Base-by-base conservation (phyloP, 2,888 invertebrate genomes). In the Aethes cnicana region DNA sequence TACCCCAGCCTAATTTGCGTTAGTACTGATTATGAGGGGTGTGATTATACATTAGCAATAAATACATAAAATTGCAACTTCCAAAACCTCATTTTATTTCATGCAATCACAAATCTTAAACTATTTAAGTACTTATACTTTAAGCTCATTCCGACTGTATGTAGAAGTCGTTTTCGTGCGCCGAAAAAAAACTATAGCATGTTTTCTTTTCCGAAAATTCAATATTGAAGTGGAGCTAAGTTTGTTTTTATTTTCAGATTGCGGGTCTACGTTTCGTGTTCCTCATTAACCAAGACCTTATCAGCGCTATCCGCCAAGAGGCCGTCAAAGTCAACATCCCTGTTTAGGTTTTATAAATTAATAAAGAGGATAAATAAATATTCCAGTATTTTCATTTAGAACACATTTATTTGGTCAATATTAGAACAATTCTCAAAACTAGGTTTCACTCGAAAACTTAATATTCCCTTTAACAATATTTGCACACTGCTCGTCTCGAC, bases 181-280 rank as follows among this genome's bases (percentile, higher is more conserved):
- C n/a, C n/a, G n/a, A n/a, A n/a, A n/a, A n/a, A n/a, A n/a, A n/a
- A n/a, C n/a, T n/a, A n/a, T n/a, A n/a, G n/a, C n/a, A n/a, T n/a
- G n/a, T n/a, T n/a, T n/a, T n/a, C n/a, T n/a, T n/a, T n/a, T n/a
- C n/a, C n/a, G n/a, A n/a, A n/a, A n/a, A n/a, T n/a, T n/a, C n/a
- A n/a, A n/a, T n/a, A n/a, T 16, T 7, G 4, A 16, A 14, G 4
- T 9, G 41, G 42, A 54, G 52, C 55, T 59, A 41, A 43, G 59
- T 53, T 49, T 56, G 62, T 54, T 63, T 37, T 50, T n/a, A n/a
- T n/a, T 84, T 84, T 62, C 90, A 95, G 95, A 95, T 98, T 67
- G 94, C 97, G 14, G 96, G 97, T 46, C 91, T 98, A 32, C 93
- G 97, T 57, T 98, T 98, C 85, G 96, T 97, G 63, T 98, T 98